phyloP scores from a whole-genome alignment of 1,140 invertebrate species.

The Caenorhabditis brenneri region DNA sequence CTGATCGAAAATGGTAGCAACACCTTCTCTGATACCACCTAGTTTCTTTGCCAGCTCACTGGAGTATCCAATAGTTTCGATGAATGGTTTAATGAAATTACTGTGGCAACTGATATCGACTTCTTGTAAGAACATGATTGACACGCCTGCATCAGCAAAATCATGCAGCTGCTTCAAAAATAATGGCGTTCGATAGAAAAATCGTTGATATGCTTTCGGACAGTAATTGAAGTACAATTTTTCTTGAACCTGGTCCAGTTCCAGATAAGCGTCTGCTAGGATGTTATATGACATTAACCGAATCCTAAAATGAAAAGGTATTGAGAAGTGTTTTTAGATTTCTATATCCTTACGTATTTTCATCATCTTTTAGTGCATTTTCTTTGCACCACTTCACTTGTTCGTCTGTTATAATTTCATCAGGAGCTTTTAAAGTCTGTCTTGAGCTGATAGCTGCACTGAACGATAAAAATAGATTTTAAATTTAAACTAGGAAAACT shows the following conservation, averaged over 20 bases:
- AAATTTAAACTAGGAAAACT: background rate
- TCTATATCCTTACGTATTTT: background rate
- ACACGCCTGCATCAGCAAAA: background rate
- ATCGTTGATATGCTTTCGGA: background rate
- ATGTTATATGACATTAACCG: slow-evolving; percentile 14
- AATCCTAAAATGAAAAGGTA: background rate
- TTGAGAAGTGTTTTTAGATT: background rate
- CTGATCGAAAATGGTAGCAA: background rate
- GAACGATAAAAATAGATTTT: background rate
- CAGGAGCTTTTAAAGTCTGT: background rate
- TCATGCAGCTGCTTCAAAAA: background rate
- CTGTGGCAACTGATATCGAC: background rate
- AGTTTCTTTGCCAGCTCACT: background rate
- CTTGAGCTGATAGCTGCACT: background rate
- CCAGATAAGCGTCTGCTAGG: slow-evolving; percentile 2
- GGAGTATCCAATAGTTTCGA: background rate
- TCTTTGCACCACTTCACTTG: slow-evolving; percentile 4
- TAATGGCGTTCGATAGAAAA: background rate
- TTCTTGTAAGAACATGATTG: slow-evolving; percentile 1
- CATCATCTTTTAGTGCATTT: background rate
- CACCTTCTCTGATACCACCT: background rate
- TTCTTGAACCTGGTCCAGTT: background rate
- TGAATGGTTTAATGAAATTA: background rate
- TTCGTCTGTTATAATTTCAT: background rate
- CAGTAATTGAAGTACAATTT: slow-evolving; percentile 28